phyloP scores from a whole-genome alignment of 2,888 invertebrate species.

The Scrobipalpa atriplicella region DNA sequence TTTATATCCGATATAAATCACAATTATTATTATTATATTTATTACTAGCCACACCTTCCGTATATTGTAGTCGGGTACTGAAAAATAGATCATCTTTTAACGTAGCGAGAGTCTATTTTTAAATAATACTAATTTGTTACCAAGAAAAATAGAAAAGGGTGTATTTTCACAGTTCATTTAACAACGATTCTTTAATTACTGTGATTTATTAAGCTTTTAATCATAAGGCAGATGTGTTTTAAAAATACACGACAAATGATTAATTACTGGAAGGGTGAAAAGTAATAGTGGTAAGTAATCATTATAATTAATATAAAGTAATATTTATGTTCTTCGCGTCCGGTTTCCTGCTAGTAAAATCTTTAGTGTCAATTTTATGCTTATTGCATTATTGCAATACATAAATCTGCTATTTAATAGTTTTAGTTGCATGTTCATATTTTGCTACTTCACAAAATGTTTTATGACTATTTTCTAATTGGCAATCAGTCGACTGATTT shows the following conservation, averaged over 20 bases:
- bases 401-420: neutral
- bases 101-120: neutral
- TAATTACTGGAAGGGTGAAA: constrained; percentile 22
- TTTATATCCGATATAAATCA: neutral
- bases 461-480: neutral
- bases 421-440: neutral
- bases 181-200: constrained; percentile 26
- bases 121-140: neutral
- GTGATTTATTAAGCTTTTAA: constrained; percentile 29
- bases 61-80: neutral
- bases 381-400: neutral
- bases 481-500: neutral
- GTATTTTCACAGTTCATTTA: constrained; percentile 36
- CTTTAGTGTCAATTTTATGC: neutral
- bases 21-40: neutral
- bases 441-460: neutral
- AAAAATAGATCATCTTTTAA: neutral
- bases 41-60: neutral
- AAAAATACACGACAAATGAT: constrained; percentile 18
- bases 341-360: constrained; percentile 12
- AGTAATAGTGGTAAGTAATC: constrained; percentile 6
- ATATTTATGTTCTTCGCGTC: neutral
- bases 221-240: constrained; percentile 16
- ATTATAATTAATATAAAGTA: constrained; percentile 20
- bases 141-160: constrained; percentile 30